Evolutionary conservation across 2,888 invertebrate genomes (phyloP).

Genomic region (Leptopterna dolabrata): DNA sequence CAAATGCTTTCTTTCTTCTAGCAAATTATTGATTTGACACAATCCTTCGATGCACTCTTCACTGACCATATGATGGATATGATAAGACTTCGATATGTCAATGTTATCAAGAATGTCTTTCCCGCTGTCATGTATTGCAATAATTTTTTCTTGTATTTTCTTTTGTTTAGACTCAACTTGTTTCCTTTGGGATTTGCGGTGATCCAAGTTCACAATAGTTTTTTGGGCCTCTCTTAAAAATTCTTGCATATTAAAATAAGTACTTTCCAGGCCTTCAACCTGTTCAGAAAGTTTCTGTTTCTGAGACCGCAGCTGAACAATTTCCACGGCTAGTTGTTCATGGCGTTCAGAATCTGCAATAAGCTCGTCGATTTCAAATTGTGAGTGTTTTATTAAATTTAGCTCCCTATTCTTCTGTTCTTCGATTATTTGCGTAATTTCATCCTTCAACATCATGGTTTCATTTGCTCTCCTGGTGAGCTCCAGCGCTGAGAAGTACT

Average conservation of each 20-base stretch:
- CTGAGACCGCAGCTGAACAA: slow-evolving; percentile 22
- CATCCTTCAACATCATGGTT: slow-evolving; percentile 17
- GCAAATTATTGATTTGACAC: slow-evolving; percentile 16
- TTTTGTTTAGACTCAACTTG: slow-evolving; percentile 5
- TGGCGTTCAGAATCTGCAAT: slow-evolving; percentile 21
- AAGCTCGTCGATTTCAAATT: slow-evolving; percentile 44
- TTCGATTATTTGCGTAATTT: slow-evolving; percentile 24
- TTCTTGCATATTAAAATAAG: slow-evolving; percentile 40
- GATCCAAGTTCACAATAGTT: slow-evolving; percentile 15
- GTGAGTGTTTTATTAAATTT: slow-evolving; percentile 6
- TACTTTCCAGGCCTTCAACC: slow-evolving; percentile 37
- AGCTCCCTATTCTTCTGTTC: slow-evolving; percentile 42
- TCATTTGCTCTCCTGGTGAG: slow-evolving; percentile 34
- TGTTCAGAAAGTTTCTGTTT: slow-evolving; percentile 45
- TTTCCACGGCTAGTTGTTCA: slow-evolving; percentile 27
- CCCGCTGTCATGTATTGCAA: slow-evolving; percentile 25
- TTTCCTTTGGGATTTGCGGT: neutral
- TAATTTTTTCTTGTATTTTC: slow-evolving; percentile 37
- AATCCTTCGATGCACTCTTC: slow-evolving; percentile 40
- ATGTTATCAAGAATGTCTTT: slow-evolving; percentile 29
- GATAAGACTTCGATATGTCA: slow-evolving; percentile 6
- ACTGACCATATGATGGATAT: slow-evolving; percentile 44
- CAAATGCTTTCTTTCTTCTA: slow-evolving; percentile 5
- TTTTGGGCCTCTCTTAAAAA: slow-evolving; percentile 40
- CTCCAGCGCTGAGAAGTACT: slow-evolving; percentile 40